Conservation (phyloP, 2,113 vertebrate genomes). For the Numida meleagris region DNA sequence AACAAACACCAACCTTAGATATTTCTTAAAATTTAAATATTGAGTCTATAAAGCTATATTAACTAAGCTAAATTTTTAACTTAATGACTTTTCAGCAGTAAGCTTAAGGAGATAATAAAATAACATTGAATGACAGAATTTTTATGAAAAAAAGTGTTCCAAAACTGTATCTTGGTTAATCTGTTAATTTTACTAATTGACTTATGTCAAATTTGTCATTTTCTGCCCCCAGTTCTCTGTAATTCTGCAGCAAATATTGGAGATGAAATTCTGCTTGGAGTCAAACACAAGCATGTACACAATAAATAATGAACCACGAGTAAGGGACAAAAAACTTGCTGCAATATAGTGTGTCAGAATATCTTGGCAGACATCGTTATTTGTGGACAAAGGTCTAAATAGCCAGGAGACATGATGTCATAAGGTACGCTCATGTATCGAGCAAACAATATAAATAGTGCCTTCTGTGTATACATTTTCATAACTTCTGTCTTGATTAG, state of each 20-base stretch:
- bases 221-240: not conserved
- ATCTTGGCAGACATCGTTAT: not conserved
- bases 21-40: not conserved
- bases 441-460: not conserved
- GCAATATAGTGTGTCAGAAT: not conserved
- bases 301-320: not conserved
- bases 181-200: conserved; percentile 12
- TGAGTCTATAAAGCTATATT: not conserved
- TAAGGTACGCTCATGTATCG: not conserved
- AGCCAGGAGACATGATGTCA: not conserved
- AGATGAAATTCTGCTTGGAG: not conserved
- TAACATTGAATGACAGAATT: not conserved
- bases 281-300: not conserved
- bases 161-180: not conserved
- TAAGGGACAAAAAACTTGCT: not conserved
- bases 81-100: not conserved
- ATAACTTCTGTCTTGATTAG: not conserved
- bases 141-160: not conserved
- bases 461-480: not conserved
- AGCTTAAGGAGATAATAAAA: not conserved
- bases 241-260: not conserved
- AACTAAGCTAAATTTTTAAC: not conserved
- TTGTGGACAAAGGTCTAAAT: not conserved
- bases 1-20: not conserved
- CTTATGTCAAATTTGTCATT: not conserved